These are phyloP conservation scores for Aegypius monachus DNA, from an alignment of 2,113 vertebrate genomes.

Conservation along the genomic window DNA sequence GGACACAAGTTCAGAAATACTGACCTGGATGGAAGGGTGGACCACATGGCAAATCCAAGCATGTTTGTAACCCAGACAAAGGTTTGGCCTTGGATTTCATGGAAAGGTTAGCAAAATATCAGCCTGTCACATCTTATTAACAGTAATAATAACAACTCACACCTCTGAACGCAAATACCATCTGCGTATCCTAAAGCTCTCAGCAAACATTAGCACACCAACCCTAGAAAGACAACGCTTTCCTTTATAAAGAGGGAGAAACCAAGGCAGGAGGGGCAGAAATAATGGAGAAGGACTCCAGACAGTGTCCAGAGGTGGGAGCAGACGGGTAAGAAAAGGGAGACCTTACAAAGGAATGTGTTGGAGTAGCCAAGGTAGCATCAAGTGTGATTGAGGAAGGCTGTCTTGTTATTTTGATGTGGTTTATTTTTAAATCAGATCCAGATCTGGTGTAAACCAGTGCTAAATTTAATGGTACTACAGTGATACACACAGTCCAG, in stretches of 20 bases:
- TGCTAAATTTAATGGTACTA: background rate
- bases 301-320: background rate
- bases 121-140: conserved; percentile 30
- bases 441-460: background rate
- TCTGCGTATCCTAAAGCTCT: background rate
- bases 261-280: background rate
- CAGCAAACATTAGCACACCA: background rate
- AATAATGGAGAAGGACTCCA: background rate
- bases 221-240: background rate
- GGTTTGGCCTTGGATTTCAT: background rate
- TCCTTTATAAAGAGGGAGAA: background rate
- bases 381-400: background rate
- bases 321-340: background rate
- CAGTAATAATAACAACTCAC: background rate
- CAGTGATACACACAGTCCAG: background rate
- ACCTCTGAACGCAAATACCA: background rate
- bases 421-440: background rate
- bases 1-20: background rate
- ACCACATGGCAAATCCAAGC: background rate
- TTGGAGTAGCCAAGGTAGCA: background rate
- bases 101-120: conserved; percentile 14
- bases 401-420: background rate
- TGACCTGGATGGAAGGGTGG: background rate
- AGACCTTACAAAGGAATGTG: background rate
- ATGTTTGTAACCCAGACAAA: background rate